Percentiles rank a stretch among this genome's conserved stretches.
Conservation (phyloP, 1,140 invertebrate species). For the Mamestra configurata region DNA sequence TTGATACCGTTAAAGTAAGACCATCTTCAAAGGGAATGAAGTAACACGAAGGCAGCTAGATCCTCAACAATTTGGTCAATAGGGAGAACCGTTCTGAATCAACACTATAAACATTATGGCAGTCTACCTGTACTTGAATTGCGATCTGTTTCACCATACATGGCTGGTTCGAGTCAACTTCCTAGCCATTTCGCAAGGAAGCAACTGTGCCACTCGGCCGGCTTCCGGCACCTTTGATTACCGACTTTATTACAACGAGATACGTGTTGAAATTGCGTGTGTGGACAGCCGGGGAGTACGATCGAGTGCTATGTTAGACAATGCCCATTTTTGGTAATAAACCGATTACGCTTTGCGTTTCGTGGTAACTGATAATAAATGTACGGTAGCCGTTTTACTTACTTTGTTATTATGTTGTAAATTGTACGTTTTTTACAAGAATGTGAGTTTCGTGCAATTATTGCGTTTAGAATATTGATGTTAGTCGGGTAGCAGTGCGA, state of each 20-base stretch:
- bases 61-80: conserved; percentile 1
- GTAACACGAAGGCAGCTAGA: too few relatives aligned
- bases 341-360: conserved; percentile 49
- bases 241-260: not conserved
- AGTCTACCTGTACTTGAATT: conserved; percentile 55
- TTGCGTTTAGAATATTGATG: conserved; percentile 16
- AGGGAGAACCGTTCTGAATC: not conserved
- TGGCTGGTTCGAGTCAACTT: conserved; percentile 46
- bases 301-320: conserved; percentile 27
- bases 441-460: conserved; percentile 33
- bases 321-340: conserved; percentile 63
- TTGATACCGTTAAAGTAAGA: not conserved
- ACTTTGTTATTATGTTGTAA: conserved; percentile 27
- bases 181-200: conserved; percentile 59
- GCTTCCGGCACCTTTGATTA: not conserved
- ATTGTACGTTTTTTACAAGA: conserved; percentile 20
- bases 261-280: conserved; percentile 29
- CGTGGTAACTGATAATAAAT: conserved; percentile 56
- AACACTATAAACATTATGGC: conserved; percentile 11
- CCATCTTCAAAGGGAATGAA: not conserved
- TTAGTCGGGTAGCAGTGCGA: conserved; percentile 4
- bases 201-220: conserved; percentile 58
- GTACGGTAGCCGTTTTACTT: conserved; percentile 35
- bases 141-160: conserved; percentile 58
- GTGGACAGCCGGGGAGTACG: not conserved